phyloP scores from a whole-genome alignment of 2,888 invertebrate genomes.

The Megamerina dolium region DNA sequence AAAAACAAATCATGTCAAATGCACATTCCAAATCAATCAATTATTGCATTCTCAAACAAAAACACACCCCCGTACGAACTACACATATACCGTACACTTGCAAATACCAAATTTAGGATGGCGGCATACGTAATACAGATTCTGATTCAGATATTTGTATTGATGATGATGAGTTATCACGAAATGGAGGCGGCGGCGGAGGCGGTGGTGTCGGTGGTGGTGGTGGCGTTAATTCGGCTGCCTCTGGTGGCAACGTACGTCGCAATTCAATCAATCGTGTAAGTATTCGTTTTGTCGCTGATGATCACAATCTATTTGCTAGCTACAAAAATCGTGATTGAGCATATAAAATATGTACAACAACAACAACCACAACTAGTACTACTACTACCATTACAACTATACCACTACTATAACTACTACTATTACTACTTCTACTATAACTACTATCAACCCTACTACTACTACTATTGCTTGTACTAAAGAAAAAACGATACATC shows the following conservation, averaged over 20 bases:
- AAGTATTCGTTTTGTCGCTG: constrained; percentile 49
- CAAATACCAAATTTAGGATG: too few relatives aligned
- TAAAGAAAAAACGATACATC: too few relatives aligned
- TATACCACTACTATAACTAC: too few relatives aligned
- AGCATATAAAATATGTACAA: constrained; percentile 27
- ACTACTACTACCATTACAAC: constrained; percentile 4
- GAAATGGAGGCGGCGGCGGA: constrained; percentile 23
- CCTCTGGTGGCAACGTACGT: constrained; percentile 36
- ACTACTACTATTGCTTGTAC: too few relatives aligned
- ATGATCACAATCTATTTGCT: constrained; percentile 49
- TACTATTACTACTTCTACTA: too few relatives aligned
- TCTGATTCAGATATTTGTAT: constrained; percentile 89
- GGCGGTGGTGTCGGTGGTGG: constrained; percentile 25
- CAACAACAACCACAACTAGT: constrained; percentile 16
- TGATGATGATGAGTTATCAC: constrained; percentile 59
- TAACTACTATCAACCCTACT: too few relatives aligned
- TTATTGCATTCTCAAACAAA: too few relatives aligned
- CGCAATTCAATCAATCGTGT: constrained; percentile 50
- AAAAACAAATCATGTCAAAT: too few relatives aligned
- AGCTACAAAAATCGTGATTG: constrained; percentile 50
- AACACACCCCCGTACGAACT: too few relatives aligned
- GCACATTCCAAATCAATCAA: too few relatives aligned
- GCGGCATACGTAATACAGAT: constrained; percentile 63
- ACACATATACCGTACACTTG: too few relatives aligned
- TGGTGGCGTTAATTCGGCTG: constrained; percentile 21